Evolutionary conservation across 1,140 invertebrate genomes (phyloP), one percentile per base, ranked within the genome.

Genomic region (Samia ricini): DNA sequence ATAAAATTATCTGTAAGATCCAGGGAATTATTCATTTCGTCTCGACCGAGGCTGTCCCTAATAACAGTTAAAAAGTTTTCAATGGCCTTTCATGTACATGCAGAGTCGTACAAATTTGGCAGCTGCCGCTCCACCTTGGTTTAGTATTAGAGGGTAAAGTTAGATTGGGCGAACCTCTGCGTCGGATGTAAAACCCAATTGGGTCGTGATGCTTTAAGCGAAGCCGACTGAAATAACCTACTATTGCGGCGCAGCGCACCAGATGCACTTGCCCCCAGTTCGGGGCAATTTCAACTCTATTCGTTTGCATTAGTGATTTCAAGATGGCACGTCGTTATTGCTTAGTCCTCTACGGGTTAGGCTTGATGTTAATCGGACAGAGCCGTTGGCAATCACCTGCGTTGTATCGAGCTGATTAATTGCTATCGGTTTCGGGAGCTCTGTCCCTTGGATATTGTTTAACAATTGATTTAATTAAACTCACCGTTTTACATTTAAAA

Each of bases 161-260:
- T 83, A 81, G 83, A 85, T 85, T 83, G 83, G 73, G 79, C 83
- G 72, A 76, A 72, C 68, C 71, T 73, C 70, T 74, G 69, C 72
- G 82, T 79, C 79, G 74, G 76, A 83, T 83, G 77, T 85, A 81
- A 85, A 85, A 85, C 77, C 79, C 80, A 86, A 86, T 86, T 80
- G 83, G 71, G 79, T 81, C 80, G 81, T 81, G 77, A 82, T 81
- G 80, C 77, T 80, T 81, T 79, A 83, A 83, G 80, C 78, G 76
- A 73, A 66, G 71, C 76, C 71, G 68, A 72, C 75, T 71, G 72
- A 79, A 82, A 83, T 79, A 81, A 75, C 76, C 72, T 72, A 70
- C 63, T 74, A 64, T 66, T 69, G 63, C 69, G 72, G 66, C 58
- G 55, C 63, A 63, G 66, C 64, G 49, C 63, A 63, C 68, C 64